These are phyloP conservation scores for Taeniopygia guttata DNA, from an alignment of 2,797 vertebrate species.

Conservation along the genomic window DNA sequence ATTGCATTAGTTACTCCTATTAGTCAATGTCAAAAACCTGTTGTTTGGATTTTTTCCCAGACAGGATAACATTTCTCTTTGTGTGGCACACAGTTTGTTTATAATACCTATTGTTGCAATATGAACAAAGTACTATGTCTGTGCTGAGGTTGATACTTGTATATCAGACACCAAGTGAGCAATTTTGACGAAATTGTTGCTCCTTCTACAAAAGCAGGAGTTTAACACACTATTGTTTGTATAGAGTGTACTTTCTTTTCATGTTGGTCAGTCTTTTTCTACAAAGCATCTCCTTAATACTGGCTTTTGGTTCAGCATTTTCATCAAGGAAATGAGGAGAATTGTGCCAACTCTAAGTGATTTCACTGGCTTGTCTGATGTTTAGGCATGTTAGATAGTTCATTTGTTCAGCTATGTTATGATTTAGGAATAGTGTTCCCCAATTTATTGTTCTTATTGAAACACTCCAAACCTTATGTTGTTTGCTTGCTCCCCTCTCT, in stretches of 20 bases:
- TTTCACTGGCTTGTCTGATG: background rate
- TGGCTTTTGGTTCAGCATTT: background rate
- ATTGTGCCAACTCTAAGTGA: background rate
- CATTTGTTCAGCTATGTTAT: background rate
- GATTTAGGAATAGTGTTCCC: background rate
- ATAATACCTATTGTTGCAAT: background rate
- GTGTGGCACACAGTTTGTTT: background rate
- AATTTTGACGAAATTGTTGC: background rate
- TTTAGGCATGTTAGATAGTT: background rate
- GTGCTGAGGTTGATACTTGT: background rate
- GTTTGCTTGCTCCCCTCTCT: accelerated
- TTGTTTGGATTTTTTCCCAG: background rate
- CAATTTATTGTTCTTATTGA: background rate
- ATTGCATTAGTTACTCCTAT: background rate
- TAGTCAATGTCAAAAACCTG: background rate
- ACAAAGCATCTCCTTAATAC: background rate
- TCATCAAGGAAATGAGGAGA: background rate
- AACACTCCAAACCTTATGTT: background rate
- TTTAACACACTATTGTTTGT: background rate
- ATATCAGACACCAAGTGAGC: background rate
- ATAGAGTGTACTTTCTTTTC: background rate
- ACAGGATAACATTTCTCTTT: background rate
- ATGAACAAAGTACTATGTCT: background rate
- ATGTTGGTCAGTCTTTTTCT: background rate
- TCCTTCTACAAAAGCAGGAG: background rate